Conservation (phyloP, 2,888 invertebrate genomes). For the Anoncus sp. region DNA sequence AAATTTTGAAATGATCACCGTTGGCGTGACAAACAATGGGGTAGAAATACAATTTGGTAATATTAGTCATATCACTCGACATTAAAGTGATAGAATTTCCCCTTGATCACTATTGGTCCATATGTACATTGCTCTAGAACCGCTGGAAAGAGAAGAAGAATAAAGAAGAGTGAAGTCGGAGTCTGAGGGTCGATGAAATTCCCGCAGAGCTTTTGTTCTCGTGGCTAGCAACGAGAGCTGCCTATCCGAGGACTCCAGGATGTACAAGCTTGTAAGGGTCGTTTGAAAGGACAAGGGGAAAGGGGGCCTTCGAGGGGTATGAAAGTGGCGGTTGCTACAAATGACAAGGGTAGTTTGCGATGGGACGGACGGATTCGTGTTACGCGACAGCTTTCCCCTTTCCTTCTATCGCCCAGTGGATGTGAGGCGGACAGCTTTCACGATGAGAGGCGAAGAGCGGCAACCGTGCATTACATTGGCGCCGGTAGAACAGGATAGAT, state of each 20-base stretch:
- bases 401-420: not conserved
- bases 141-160: not conserved
- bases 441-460: not conserved
- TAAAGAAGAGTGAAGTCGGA: conserved; percentile 15
- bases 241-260: conserved; percentile 8
- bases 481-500: not conserved
- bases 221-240: conserved; percentile 32
- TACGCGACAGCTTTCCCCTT: conserved; percentile 25
- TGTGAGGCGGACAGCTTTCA: conserved; percentile 4
- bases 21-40: not conserved
- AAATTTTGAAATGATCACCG: too few species aligned
- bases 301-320: conserved; percentile 8
- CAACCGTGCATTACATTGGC: not conserved
- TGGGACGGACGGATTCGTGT: conserved; percentile 29
- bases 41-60: not conserved
- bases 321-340: conserved; percentile 35
- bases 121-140: not conserved
- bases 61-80: not conserved
- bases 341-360: conserved; percentile 51
- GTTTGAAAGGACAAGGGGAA: conserved; percentile 16
- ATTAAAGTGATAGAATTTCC: not conserved
- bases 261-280: conserved; percentile 23
- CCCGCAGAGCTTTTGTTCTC: conserved; percentile 40
- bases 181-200: conserved; percentile 48
- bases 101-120: not conserved